These are phyloP conservation scores for Homalodisca vitripennis DNA, from an alignment of 1,140 invertebrate species.

Conservation along the genomic window DNA sequence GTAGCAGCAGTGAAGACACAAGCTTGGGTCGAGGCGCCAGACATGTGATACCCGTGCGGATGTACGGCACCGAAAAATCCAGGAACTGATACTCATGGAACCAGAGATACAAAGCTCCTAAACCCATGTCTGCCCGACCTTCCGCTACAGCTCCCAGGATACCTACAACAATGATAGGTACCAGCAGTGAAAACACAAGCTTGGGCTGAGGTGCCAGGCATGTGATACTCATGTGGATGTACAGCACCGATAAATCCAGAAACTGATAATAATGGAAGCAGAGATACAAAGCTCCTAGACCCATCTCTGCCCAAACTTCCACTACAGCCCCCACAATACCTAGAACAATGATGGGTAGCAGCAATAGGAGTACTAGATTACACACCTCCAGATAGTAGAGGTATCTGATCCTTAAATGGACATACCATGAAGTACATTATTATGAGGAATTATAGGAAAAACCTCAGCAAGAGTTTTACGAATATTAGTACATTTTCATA, in stretches of 20 bases:
- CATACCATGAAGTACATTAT: too few species aligned
- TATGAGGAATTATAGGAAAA: too few species aligned
- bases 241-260: constrained; percentile 55
- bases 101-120: constrained; percentile 60
- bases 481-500: too few species aligned
- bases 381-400: too few species aligned
- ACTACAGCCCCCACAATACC: too few species aligned
- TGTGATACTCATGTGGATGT: constrained; percentile 54
- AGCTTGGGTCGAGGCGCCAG: constrained; percentile 53
- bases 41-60: constrained; percentile 58
- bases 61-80: constrained; percentile 54
- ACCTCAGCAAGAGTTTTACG: too few species aligned
- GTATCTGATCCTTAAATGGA: too few species aligned
- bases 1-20: constrained; percentile 31
- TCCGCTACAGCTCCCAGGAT: constrained; percentile 56
- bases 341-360: too few species aligned
- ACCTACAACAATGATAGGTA: constrained; percentile 17
- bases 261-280: constrained; percentile 56
- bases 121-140: constrained; percentile 58
- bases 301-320: constrained; percentile 60
- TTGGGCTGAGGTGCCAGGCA: too few species aligned
- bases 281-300: constrained; percentile 57
- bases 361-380: too few species aligned
- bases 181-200: too few species aligned
- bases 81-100: constrained; percentile 54